phyloP scores from a whole-genome alignment of 2,888 invertebrate genomes.

The Habroteleia sp. region DNA sequence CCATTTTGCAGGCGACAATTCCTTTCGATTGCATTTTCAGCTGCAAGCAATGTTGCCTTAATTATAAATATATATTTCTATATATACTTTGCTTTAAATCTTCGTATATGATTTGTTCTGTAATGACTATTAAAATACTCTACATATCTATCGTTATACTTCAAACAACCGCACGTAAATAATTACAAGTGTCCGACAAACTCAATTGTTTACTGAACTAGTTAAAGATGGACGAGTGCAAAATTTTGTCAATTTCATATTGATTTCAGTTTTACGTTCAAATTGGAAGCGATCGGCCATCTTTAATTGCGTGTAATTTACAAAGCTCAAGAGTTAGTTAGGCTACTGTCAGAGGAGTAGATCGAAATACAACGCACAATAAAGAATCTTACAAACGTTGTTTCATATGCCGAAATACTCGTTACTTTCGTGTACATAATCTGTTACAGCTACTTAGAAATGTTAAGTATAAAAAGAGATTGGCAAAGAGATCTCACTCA shows the following conservation, averaged over 20 bases:
- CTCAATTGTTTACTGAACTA: constrained; percentile 34
- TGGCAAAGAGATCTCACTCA: constrained; percentile 30
- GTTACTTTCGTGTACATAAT: constrained; percentile 49
- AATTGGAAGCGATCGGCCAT: constrained; percentile 42
- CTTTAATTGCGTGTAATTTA: constrained; percentile 46
- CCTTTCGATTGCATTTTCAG: constrained; percentile 70
- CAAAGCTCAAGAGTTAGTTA: constrained; percentile 48
- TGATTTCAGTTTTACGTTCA: no score
- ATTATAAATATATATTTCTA: constrained; percentile 61
- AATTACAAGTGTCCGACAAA: constrained; percentile 50
- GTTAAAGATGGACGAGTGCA: constrained; percentile 43
- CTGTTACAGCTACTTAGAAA: constrained; percentile 13
- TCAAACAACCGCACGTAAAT: constrained; percentile 55
- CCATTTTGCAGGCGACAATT: constrained; percentile 65
- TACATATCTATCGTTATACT: constrained; percentile 56
- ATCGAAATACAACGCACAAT: constrained; percentile 39
- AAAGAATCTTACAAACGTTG: constrained; percentile 49
- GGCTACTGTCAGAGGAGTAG: constrained; percentile 31
- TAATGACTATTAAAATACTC: constrained; percentile 62
- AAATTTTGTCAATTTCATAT: no score
- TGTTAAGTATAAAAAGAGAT: constrained; percentile 40
- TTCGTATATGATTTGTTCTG: constrained; percentile 56
- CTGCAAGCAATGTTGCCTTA: constrained; percentile 61
- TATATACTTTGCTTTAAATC: constrained; percentile 53
- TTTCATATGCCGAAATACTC: constrained; percentile 44